Evolutionary conservation across 2,113 vertebrate species (phyloP).

Genomic region (Dunckerocampus dactyliophorus): DNA sequence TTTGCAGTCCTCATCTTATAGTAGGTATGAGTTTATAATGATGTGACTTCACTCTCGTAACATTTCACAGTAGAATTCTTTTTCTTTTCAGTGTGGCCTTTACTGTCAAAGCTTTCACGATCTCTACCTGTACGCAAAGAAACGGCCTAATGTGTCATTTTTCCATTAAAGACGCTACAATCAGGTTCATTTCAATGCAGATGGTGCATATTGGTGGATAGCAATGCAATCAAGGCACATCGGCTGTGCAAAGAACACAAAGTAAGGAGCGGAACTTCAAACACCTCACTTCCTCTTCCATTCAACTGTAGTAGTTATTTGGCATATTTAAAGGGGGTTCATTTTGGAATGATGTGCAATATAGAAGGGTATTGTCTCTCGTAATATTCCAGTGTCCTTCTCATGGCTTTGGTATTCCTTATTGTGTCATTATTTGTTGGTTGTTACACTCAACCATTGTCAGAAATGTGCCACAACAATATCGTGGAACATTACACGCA

Average conservation of each 20-base stretch:
- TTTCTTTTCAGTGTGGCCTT: too few species aligned
- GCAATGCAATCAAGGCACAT: slow-evolving; percentile 65
- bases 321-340: neutral
- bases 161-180: neutral
- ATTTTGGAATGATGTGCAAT: neutral
- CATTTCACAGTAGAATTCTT: too few species aligned
- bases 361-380: neutral
- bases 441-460: slow-evolving; percentile 1
- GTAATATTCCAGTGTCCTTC: neutral
- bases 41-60: too few species aligned
- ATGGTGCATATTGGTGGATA: slow-evolving; percentile 56
- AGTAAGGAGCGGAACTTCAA: neutral
- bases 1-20: too few species aligned
- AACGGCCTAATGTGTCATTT: neutral
- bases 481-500: too few species aligned
- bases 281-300: too few species aligned
- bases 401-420: slow-evolving; percentile 10
- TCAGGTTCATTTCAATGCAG: slow-evolving; percentile 10
- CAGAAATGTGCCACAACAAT: slow-evolving; percentile 1
- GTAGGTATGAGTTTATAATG: too few species aligned
- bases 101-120: too few species aligned
- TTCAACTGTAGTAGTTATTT: neutral
- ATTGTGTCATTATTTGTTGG: slow-evolving; percentile 11
- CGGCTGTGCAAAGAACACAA: slow-evolving; percentile 37
- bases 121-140: neutral